phyloP scores from a whole-genome alignment of 2,797 vertebrate genomes.

The Sebastes diaconus region DNA sequence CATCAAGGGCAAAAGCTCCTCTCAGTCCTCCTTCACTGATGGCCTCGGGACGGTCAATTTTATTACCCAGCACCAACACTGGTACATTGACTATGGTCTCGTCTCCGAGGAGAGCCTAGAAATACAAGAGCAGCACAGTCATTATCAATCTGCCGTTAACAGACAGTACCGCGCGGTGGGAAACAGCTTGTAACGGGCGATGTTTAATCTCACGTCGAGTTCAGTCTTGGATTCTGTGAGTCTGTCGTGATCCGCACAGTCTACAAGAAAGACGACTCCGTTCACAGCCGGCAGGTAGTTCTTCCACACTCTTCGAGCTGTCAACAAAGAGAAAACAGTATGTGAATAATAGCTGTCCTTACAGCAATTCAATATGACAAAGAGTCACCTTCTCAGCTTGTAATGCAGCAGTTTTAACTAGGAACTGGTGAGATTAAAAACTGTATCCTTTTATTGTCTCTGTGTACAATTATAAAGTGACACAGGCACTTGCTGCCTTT shows the following conservation, averaged over 20 bases:
- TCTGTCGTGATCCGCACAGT: slow-evolving; percentile 90
- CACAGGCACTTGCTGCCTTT: not conserved
- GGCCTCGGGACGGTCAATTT: slow-evolving; percentile 96
- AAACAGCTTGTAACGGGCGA: not conserved
- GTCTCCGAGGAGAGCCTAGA: slow-evolving; percentile 93
- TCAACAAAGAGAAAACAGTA: not conserved
- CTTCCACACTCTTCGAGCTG: slow-evolving; percentile 97
- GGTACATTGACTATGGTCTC: slow-evolving; percentile 94
- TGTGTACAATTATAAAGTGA: not conserved
- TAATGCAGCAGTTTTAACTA: not conserved
- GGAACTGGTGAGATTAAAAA: not conserved
- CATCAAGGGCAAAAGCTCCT: slow-evolving; percentile 90
- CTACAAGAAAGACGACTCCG: slow-evolving; percentile 94
- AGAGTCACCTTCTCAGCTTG: not conserved
- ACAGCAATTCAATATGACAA: not conserved
- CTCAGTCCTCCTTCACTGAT: slow-evolving; percentile 93
- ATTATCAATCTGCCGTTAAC: not conserved
- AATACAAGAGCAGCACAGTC: not conserved
- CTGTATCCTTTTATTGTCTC: not conserved
- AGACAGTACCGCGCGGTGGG: not conserved
- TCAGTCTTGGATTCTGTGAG: slow-evolving; percentile 93
- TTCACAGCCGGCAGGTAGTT: slow-evolving; percentile 98
- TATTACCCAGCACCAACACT: slow-evolving; percentile 95
- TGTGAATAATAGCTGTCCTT: not conserved
- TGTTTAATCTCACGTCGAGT: slow-evolving; percentile 88